Evolutionary conservation across 2,888 invertebrate species (phyloP).

Genomic region (Netelia virgata): DNA sequence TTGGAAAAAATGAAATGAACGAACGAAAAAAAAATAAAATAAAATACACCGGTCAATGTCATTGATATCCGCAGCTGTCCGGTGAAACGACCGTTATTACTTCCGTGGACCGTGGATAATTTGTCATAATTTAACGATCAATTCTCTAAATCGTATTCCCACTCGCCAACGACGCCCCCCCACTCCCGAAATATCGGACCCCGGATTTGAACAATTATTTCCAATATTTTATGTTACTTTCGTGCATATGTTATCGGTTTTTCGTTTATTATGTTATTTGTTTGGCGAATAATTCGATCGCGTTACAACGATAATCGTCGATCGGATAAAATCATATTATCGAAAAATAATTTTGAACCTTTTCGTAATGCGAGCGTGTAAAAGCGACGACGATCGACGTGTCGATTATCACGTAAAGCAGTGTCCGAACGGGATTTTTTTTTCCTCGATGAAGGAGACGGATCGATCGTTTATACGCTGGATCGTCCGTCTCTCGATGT

Average conservation of each 20-base stretch:
- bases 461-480: neutral
- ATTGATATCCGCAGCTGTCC: conserved; percentile 69
- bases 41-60: conserved; percentile 48
- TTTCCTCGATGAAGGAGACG: neutral
- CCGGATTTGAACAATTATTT: conserved; percentile 39
- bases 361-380: neutral
- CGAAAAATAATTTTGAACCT: too few species aligned
- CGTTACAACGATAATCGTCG: too few species aligned
- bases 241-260: neutral
- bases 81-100: conserved; percentile 58
- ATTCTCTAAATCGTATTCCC: conserved; percentile 34
- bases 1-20: conserved; percentile 21
- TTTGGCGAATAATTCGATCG: neutral
- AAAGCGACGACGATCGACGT: conserved; percentile 24
- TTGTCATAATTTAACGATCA: conserved; percentile 49
- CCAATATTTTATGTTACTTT: neutral
- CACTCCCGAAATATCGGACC: neutral
- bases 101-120: conserved; percentile 54
- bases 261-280: too few species aligned
- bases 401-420: conserved; percentile 11
- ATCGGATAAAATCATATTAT: too few species aligned
- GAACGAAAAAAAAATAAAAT: conserved; percentile 30
- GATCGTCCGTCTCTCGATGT: neutral
- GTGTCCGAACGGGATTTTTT: conserved; percentile 1
- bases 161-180: neutral